These are phyloP conservation scores for Trachops cirrhosus DNA, from an alignment of 2,797 vertebrate genomes.

Conservation along the genomic window DNA sequence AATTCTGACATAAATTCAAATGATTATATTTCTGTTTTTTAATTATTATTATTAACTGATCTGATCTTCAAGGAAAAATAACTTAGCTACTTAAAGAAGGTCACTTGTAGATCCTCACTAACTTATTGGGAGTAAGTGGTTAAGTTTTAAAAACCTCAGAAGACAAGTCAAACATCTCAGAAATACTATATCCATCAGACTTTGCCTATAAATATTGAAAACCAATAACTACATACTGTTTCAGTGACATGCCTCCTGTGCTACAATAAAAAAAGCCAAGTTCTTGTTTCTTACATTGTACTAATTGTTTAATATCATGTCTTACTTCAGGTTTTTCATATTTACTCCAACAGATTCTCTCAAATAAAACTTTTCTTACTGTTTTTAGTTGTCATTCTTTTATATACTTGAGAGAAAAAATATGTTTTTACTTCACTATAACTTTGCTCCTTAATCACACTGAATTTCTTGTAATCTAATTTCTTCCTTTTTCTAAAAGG, in stretches of 20 bases:
- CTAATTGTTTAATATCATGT: neutral
- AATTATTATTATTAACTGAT: neutral
- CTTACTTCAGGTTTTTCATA: neutral
- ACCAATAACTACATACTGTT: neutral
- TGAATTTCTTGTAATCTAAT: neutral
- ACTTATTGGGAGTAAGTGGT: neutral
- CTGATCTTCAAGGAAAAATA: neutral
- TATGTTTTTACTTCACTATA: neutral
- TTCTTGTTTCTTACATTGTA: neutral
- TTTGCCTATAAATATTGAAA: conserved; percentile 22
- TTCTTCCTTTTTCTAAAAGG: neutral
- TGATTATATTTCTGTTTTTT: neutral
- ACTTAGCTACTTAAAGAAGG: neutral
- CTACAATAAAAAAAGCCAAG: neutral
- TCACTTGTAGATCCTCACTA: neutral
- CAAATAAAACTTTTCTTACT: neutral
- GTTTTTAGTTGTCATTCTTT: neutral
- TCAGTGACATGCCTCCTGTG: neutral
- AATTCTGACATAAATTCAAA: conserved; percentile 22
- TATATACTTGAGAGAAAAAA: neutral
- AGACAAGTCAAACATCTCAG: neutral
- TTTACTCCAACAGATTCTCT: neutral
- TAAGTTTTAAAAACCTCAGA: conserved; percentile 10
- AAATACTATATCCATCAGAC: neutral
- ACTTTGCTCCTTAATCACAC: neutral